Evolutionary conservation across 2,113 vertebrate species (phyloP).

Genomic region (Tonatia bakeri): DNA sequence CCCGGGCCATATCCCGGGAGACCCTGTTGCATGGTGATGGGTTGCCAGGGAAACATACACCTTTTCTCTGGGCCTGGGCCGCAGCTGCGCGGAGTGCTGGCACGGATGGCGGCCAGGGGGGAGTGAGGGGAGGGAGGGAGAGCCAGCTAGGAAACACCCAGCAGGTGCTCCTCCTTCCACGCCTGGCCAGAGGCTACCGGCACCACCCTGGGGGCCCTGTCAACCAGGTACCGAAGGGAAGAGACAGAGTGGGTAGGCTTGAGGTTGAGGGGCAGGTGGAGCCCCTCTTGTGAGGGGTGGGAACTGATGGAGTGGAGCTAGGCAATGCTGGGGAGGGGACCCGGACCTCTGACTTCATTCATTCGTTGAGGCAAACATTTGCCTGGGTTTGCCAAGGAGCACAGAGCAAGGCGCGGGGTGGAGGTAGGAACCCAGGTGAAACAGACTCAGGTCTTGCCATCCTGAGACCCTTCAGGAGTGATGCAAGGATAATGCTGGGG

Average conservation of each 20-base stretch:
- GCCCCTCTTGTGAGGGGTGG: neutral
- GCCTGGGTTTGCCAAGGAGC: neutral
- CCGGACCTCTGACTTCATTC: neutral
- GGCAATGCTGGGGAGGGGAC: neutral
- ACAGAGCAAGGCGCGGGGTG: neutral
- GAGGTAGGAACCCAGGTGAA: neutral
- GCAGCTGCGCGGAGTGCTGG: conserved; percentile 47
- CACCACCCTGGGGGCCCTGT: conserved; percentile 46
- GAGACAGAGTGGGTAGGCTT: neutral
- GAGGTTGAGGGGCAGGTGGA: conserved; percentile 23
- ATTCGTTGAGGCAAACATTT: neutral
- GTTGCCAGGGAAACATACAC: conserved; percentile 93
- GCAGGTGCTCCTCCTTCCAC: conserved; percentile 52
- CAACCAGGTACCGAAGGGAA: conserved; percentile 55
- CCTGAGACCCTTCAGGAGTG: neutral
- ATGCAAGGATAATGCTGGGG: neutral
- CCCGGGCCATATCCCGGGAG: conserved; percentile 84
- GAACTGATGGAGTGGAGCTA: neutral
- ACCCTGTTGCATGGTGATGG: conserved; percentile 89
- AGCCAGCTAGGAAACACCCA: conserved; percentile 49
- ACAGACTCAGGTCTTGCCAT: neutral
- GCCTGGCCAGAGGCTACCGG: conserved; percentile 34
- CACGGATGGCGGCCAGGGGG: conserved; percentile 39
- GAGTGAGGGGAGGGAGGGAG: neutral
- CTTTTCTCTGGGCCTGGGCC: conserved; percentile 78